Evolutionary conservation across 64 coral and sea anemone species (phyloP).

Genomic region (Astreopora myriophthalma): DNA sequence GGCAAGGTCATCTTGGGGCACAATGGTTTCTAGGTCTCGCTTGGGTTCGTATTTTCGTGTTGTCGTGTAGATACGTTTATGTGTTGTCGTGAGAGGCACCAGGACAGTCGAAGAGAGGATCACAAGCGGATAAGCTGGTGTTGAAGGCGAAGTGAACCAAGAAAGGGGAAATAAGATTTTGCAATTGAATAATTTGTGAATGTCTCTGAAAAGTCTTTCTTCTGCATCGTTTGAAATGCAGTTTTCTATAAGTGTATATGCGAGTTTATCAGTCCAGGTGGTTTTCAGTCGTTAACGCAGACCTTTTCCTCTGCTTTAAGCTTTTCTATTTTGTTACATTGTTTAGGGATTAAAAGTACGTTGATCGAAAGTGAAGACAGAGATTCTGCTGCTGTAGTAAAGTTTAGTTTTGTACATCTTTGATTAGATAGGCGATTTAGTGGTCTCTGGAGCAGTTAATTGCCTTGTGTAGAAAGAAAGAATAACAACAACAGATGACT

Average conservation of each 20-base stretch:
- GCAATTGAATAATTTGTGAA: conserved; percentile 51
- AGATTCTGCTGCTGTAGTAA: conserved; percentile 11
- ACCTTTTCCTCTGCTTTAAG: conserved; percentile 25
- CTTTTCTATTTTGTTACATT: conserved; percentile 55
- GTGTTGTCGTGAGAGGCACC: background rate
- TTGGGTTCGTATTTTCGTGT: background rate
- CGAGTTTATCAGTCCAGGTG: background rate
- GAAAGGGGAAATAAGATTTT: conserved; percentile 35
- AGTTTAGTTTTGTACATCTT: conserved; percentile 35
- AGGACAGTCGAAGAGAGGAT: background rate
- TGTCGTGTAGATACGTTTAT: conserved; percentile 24
- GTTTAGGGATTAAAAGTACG: background rate
- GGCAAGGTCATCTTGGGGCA: background rate
- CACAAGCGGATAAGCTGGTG: background rate
- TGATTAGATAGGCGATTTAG: conserved; percentile 27
- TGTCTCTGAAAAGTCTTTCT: background rate
- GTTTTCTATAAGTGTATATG: conserved; percentile 51
- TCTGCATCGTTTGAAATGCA: conserved; percentile 21
- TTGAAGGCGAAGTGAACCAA: background rate
- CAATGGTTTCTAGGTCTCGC: background rate
- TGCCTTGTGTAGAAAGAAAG: background rate
- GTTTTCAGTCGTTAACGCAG: conserved; percentile 24
- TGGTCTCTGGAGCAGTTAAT: background rate
- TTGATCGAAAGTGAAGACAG: background rate
- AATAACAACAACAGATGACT: background rate